A percentile compares a stretch with the other conserved stretches of the same genome.
Evolutionary conservation across 2,888 invertebrate genomes (phyloP).

Genomic region (Pandemis heparana): DNA sequence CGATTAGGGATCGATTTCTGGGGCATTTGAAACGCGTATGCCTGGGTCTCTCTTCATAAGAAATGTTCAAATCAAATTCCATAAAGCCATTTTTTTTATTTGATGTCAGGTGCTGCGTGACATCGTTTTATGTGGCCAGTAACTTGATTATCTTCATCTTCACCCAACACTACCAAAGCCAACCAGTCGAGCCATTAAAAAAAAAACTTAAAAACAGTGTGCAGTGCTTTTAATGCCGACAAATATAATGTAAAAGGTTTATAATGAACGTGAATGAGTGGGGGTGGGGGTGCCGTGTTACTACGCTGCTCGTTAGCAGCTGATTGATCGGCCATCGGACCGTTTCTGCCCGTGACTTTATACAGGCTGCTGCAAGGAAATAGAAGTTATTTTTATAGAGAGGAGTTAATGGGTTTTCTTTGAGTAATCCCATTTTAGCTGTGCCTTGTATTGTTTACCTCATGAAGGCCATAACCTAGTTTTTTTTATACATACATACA

Average conservation of each 20-base stretch:
- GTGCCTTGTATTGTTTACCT: too few species aligned
- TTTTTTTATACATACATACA: too few species aligned
- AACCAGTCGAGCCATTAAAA: background rate
- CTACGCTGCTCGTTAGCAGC: conserved; percentile 81
- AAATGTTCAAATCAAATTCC: too few species aligned
- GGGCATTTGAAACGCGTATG: too few species aligned
- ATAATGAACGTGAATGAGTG: conserved; percentile 48
- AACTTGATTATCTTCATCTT: background rate
- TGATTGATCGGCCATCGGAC: conserved; percentile 80
- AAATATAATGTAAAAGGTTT: conserved; percentile 46
- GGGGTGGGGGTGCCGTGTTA: conserved; percentile 50
- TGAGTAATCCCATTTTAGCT: too few species aligned
- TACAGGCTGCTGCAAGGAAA: conserved; percentile 62
- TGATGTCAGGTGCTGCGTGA: background rate
- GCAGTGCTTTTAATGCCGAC: conserved; percentile 4
- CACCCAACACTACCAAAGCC: background rate
- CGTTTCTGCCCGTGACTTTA: conserved; percentile 56
- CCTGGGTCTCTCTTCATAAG: too few species aligned
- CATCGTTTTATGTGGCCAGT: background rate
- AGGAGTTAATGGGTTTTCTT: too few species aligned
- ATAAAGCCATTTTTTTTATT: background rate
- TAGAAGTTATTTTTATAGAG: background rate
- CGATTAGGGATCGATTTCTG: too few species aligned
- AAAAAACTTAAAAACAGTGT: background rate
- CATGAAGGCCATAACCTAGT: too few species aligned